Conservation (phyloP, 2,113 vertebrate genomes). For the Perognathus longimembris region DNA sequence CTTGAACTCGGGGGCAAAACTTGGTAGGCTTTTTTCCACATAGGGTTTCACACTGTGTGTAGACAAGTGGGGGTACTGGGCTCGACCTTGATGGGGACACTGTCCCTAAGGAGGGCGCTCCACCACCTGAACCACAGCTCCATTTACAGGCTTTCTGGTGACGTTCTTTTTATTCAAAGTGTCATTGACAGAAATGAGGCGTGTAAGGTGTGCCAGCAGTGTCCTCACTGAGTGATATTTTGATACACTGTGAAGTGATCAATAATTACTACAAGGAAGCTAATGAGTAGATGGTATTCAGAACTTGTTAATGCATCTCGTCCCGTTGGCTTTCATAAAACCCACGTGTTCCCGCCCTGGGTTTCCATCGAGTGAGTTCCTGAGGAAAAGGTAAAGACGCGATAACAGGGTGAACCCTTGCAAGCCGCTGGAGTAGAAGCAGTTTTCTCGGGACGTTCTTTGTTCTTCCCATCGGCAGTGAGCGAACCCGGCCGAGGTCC, state of each 20-base stretch:
- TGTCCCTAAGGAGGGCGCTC: too few species aligned
- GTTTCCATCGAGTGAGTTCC: background rate
- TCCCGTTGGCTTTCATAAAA: background rate
- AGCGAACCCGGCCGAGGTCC: background rate
- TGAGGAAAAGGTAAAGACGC: conserved; percentile 1
- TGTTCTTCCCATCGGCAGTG: background rate
- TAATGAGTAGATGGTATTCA: background rate
- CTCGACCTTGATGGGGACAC: too few species aligned
- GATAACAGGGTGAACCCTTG: background rate
- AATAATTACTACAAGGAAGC: background rate
- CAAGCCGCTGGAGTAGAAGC: background rate
- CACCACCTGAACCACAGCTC: too few species aligned
- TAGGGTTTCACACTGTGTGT: too few species aligned
- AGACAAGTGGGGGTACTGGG: too few species aligned
- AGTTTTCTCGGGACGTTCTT: background rate
- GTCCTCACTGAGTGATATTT: background rate
- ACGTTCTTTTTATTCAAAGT: too few species aligned
- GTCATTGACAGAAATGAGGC: background rate
- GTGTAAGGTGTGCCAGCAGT: background rate
- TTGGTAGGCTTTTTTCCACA: too few species aligned
- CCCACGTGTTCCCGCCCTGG: background rate
- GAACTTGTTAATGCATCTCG: background rate
- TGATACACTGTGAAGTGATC: background rate
- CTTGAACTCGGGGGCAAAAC: too few species aligned
- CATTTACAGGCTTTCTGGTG: too few species aligned